Evolutionary conservation across 2,113 vertebrate genomes (phyloP).

Genomic region (Taxidea taxus): DNA sequence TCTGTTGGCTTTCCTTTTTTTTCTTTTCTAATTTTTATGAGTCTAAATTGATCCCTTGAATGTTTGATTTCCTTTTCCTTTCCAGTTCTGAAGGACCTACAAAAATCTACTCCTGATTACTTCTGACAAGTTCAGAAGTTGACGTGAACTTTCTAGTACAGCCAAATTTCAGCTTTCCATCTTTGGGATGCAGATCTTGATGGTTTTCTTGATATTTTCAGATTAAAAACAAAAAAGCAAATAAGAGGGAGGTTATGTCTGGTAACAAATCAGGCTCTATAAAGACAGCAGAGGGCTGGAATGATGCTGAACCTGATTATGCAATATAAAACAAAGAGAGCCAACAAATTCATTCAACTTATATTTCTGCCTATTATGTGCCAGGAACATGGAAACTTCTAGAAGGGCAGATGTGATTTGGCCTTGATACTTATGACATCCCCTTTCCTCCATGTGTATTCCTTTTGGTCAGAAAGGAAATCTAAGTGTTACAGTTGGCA

Average conservation of each 20-base stretch:
- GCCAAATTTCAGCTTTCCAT: not conserved
- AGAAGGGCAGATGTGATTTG: not conserved
- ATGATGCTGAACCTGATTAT: not conserved
- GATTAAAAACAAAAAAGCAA: not conserved
- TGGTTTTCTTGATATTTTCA: conserved; percentile 6
- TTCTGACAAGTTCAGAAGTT: conserved; percentile 59
- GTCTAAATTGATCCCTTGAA: conserved; percentile 35
- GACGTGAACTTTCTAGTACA: conserved; percentile 19
- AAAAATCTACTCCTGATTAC: conserved; percentile 29
- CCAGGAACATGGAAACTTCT: not conserved
- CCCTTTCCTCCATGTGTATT: not conserved
- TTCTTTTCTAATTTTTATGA: conserved; percentile 30
- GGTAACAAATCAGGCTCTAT: not conserved
- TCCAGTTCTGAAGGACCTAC: conserved; percentile 18
- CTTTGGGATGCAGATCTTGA: not conserved
- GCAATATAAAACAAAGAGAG: not conserved
- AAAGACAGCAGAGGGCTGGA: not conserved
- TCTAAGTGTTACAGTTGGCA: not conserved
- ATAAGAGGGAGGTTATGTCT: not conserved
- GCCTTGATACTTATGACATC: not conserved
- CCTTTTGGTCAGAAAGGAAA: not conserved
- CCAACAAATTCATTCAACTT: not conserved
- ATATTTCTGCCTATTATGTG: not conserved
- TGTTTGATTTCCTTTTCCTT: conserved; percentile 47
- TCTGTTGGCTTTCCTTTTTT: conserved; percentile 27